Conservation (phyloP, 2,888 invertebrate genomes). For the Siphlonurus alternatus region DNA sequence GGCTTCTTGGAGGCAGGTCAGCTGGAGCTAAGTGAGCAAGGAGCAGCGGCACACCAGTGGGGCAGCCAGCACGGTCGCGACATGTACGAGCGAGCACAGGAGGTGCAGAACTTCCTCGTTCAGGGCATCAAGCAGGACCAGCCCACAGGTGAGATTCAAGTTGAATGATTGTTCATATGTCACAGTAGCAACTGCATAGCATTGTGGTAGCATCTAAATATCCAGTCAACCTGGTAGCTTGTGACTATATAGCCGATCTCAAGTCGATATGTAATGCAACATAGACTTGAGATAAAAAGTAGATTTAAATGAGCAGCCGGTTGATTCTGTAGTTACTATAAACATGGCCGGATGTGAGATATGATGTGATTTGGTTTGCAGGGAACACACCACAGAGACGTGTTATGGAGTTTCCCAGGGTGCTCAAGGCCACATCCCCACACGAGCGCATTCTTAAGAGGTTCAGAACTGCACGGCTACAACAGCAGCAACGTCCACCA, state of each 20-base stretch:
- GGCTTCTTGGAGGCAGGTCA: neutral
- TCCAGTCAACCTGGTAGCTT: no score
- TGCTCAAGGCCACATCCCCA: neutral
- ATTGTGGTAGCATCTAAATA: no score
- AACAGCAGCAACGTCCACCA: neutral
- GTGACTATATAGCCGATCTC: no score
- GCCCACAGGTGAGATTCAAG: neutral
- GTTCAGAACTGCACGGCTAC: neutral
- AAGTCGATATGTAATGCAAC: no score
- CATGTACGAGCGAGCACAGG: neutral
- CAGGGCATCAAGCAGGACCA: neutral
- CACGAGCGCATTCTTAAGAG: neutral
- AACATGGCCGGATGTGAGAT: no score
- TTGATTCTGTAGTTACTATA: no score
- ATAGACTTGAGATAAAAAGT: no score
- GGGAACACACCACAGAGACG: neutral
- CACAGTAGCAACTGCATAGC: no score
- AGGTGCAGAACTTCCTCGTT: neutral
- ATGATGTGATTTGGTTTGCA: no score
- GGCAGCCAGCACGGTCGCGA: neutral
- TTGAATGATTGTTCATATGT: no score
- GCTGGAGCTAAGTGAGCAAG: neutral
- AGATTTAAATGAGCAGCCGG: no score
- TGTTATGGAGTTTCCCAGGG: neutral
- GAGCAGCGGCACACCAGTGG: neutral